Conservation (phyloP, 2,113 vertebrate genomes). For the Lepus europaeus region DNA sequence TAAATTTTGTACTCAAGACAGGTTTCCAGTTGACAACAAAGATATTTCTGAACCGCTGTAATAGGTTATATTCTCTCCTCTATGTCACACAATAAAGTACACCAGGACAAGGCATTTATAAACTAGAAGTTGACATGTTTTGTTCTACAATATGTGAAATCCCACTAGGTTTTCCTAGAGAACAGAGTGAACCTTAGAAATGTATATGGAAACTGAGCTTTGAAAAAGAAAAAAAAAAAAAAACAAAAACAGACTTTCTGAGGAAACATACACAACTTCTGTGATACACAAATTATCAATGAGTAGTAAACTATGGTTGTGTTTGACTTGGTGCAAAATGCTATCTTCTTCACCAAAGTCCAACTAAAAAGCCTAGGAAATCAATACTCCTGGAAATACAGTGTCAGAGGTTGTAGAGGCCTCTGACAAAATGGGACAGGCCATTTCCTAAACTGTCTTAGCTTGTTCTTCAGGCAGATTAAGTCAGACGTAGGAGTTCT, state of each 20-base stretch:
- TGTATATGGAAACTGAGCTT: background rate
- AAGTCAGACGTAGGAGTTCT: background rate
- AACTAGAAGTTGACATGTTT: background rate
- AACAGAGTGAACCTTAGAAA: background rate
- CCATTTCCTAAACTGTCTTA: background rate
- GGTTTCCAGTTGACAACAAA: background rate
- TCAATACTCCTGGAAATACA: background rate
- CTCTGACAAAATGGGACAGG: background rate
- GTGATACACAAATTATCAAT: background rate
- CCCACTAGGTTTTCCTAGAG: background rate
- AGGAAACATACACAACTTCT: background rate
- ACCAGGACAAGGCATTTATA: background rate
- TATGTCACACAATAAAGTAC: background rate
- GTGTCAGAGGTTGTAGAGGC: background rate
- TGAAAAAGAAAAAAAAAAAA: background rate
- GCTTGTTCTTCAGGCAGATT: background rate
- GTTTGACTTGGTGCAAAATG: conserved; percentile 9
- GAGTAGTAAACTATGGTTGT: background rate
- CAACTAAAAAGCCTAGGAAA: background rate
- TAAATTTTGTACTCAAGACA: background rate
- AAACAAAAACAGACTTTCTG: background rate
- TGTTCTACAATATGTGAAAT: conserved; percentile 5
- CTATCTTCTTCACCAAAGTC: background rate
- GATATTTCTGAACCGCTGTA: background rate
- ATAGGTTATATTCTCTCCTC: background rate